Evolutionary conservation across 2,113 vertebrate genomes (phyloP).

Genomic region (Arvicanthis niloticus): DNA sequence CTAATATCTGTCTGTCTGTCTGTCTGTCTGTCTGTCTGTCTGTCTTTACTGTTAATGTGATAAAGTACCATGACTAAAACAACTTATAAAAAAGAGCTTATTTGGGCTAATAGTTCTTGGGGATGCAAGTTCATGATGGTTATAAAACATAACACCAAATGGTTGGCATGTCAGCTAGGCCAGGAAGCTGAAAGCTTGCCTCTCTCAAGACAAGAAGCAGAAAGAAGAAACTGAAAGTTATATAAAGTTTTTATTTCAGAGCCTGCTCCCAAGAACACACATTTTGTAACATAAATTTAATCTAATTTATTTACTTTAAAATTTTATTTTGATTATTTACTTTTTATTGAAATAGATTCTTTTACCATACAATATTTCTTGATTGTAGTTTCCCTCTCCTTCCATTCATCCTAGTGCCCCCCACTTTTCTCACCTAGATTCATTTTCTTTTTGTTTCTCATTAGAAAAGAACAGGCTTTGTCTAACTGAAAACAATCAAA

Average conservation of each 20-base stretch:
- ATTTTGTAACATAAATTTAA: not conserved
- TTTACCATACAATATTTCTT: not conserved
- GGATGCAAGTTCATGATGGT: too few species aligned
- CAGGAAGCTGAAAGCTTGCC: not conserved
- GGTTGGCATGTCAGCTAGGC: not conserved
- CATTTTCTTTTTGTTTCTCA: not conserved
- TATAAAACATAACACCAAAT: not conserved
- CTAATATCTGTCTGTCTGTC: too few species aligned
- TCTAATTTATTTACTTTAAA: not conserved
- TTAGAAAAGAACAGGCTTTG: not conserved
- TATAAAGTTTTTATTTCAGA: not conserved
- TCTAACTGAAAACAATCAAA: not conserved
- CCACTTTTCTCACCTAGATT: not conserved
- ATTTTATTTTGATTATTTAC: not conserved
- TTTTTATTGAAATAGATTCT: not conserved
- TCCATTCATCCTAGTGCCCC: not conserved
- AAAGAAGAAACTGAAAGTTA: not conserved
- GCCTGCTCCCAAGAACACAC: not conserved
- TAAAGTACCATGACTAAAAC: not conserved
- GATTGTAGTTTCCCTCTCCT: not conserved
- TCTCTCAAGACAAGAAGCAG: not conserved
- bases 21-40: too few species aligned
- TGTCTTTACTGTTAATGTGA: not conserved
- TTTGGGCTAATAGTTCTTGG: not conserved
- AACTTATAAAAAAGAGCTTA: not conserved